A percentile compares a stretch with the other conserved stretches of the same genome.
These are phyloP conservation scores for Esperia sulphurella DNA, from an alignment of 2,888 invertebrate species.

Conservation along the genomic window DNA sequence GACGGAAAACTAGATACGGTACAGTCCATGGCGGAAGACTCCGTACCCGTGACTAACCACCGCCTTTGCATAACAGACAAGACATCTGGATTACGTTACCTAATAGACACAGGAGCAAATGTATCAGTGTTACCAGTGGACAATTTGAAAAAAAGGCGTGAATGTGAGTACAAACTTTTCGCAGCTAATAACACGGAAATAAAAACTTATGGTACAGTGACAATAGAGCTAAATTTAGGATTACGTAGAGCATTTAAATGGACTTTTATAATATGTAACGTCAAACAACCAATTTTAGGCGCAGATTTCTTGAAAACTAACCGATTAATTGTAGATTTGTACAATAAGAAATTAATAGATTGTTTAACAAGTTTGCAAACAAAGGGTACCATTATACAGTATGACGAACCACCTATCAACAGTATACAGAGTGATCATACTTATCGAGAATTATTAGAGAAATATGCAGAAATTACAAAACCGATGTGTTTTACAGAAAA, in stretches of 20 bases:
- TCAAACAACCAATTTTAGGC: conserved; percentile 13
- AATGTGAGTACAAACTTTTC: conserved; percentile 8
- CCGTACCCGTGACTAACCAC: not conserved
- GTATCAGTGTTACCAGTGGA: conserved; percentile 13
- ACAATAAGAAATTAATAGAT: not conserved
- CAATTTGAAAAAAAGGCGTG: not conserved
- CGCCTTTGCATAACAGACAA: conserved; percentile 14
- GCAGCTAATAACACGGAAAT: conserved; percentile 17
- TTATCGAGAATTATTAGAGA: not conserved
- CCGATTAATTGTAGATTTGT: conserved; percentile 10
- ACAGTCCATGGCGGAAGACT: conserved; percentile 9
- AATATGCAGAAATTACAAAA: conserved; percentile 3
- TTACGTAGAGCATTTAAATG: conserved; percentile 8
- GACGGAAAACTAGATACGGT: conserved; percentile 3
- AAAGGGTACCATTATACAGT: not conserved
- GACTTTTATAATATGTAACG: conserved; percentile 12
- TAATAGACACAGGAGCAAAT: conserved; percentile 17
- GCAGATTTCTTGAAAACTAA: conserved; percentile 13
- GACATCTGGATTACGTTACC: conserved; percentile 6
- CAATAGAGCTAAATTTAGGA: conserved; percentile 9
- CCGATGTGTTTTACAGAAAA: not conserved
- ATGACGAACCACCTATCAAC: not conserved
- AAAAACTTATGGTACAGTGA: conserved; percentile 10
- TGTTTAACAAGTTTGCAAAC: not conserved
- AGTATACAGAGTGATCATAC: not conserved